Conservation (phyloP, 2,797 vertebrate genomes). For the Australoheros facetus region DNA sequence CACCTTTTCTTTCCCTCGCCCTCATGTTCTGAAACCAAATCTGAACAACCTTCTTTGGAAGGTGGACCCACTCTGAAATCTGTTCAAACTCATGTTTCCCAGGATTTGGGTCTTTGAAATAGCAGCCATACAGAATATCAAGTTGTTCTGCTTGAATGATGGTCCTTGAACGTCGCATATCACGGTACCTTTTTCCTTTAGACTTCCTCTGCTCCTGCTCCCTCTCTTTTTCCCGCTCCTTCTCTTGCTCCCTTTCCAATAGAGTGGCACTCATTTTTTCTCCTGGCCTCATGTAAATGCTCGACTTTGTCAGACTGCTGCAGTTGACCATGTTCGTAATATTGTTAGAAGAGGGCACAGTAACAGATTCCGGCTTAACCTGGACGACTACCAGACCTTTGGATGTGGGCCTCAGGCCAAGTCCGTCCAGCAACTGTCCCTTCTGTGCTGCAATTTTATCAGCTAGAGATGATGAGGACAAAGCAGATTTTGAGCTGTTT, state of each 20-base stretch:
- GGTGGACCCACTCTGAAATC: constrained; percentile 92
- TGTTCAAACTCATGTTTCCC: constrained; percentile 93
- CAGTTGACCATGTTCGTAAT: constrained; percentile 68
- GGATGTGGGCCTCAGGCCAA: constrained; percentile 80
- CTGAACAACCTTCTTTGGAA: constrained; percentile 94
- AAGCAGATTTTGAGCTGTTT: constrained; percentile 70
- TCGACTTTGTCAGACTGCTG: constrained; percentile 77
- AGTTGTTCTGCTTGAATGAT: constrained; percentile 93
- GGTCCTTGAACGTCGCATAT: constrained; percentile 90
- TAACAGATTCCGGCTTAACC: constrained; percentile 79
- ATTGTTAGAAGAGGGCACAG: constrained; percentile 66
- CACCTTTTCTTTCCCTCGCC: constrained; percentile 91
- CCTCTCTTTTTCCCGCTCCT: constrained; percentile 61
- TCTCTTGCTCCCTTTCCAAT: constrained; percentile 69
- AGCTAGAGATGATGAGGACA: constrained; percentile 64
- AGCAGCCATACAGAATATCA: constrained; percentile 95
- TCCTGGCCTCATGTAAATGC: constrained; percentile 76
- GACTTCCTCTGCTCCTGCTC: constrained; percentile 77
- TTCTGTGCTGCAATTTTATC: constrained; percentile 78
- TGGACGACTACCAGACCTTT: constrained; percentile 83
- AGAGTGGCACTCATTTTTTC: constrained; percentile 75
- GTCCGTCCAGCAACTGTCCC: constrained; percentile 81
- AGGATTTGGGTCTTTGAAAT: constrained; percentile 94
- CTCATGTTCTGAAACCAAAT: constrained; percentile 98
- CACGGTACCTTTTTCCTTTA: constrained; percentile 80